A percentile compares a stretch with the other conserved stretches of the same genome.
phyloP scores from a whole-genome alignment of 2,888 invertebrate species.

The Achlya flavicornis region DNA sequence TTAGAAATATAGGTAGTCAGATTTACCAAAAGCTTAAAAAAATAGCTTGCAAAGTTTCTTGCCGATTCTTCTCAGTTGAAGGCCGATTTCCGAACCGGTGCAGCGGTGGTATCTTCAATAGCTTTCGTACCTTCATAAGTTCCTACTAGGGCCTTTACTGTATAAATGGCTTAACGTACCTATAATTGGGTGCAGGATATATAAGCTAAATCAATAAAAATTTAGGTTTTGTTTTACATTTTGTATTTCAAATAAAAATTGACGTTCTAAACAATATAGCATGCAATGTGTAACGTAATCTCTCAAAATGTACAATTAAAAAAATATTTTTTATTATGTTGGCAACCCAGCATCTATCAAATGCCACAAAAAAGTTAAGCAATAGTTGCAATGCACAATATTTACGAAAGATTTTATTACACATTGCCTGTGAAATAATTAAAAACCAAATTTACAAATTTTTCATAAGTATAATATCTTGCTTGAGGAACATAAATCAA shows the following conservation, averaged over 20 bases:
- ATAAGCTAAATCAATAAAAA: neutral
- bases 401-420: neutral
- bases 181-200: too few relatives aligned
- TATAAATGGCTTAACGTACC: too few relatives aligned
- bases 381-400: neutral
- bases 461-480: neutral
- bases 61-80: too few relatives aligned
- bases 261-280: constrained; percentile 7
- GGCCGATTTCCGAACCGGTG: too few relatives aligned
- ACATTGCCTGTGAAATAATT: neutral
- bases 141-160: too few relatives aligned
- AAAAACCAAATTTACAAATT: neutral
- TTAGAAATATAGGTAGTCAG: too few relatives aligned
- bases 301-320: too few relatives aligned
- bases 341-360: neutral
- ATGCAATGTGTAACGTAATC: constrained; percentile 6
- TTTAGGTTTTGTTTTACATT: neutral
- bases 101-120: too few relatives aligned
- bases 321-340: neutral
- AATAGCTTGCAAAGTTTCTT: too few relatives aligned
- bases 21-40: too few relatives aligned
- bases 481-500: constrained; percentile 3
- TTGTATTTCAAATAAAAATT: constrained; percentile 12
- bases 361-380: neutral
- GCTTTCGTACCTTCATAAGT: too few relatives aligned